Percentiles rank a stretch among this genome's conserved stretches.
These are phyloP conservation scores for Herpetotheres cachinnans DNA, from an alignment of 2,113 vertebrate species.

Conservation along the genomic window DNA sequence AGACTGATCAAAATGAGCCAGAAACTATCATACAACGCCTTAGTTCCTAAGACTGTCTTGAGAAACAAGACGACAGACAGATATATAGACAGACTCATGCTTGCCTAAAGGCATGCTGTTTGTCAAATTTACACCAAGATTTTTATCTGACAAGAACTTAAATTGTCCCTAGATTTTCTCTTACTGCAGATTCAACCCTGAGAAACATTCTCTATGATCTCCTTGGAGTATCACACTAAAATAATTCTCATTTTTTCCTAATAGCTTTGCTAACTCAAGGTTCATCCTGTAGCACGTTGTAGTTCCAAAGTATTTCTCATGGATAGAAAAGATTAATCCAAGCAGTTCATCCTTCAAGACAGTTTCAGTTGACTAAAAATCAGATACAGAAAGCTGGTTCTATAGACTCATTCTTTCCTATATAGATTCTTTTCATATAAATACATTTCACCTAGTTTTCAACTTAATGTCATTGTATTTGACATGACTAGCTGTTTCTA, in stretches of 20 bases:
- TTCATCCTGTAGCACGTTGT: neutral
- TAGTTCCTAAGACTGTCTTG: neutral
- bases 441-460: neutral
- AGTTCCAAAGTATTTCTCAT: neutral
- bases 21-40: constrained; percentile 6
- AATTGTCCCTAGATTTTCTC: neutral
- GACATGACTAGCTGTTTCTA: neutral
- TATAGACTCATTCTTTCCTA: neutral
- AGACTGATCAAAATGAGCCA: constrained; percentile 15
- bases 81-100: neutral
- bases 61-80: neutral
- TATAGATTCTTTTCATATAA: neutral
- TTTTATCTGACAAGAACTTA: neutral
- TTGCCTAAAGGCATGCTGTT: neutral
- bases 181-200: neutral
- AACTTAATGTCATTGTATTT: neutral
- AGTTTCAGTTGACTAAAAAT: neutral
- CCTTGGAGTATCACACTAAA: neutral
- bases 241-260: neutral
- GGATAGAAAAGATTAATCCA: neutral
- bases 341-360: neutral
- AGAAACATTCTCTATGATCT: neutral
- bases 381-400: neutral
- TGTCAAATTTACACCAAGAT: constrained; percentile 39
- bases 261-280: neutral